Evolutionary conservation across 2,113 vertebrate species (phyloP).

Genomic region (Crotophaga sulcirostris): DNA sequence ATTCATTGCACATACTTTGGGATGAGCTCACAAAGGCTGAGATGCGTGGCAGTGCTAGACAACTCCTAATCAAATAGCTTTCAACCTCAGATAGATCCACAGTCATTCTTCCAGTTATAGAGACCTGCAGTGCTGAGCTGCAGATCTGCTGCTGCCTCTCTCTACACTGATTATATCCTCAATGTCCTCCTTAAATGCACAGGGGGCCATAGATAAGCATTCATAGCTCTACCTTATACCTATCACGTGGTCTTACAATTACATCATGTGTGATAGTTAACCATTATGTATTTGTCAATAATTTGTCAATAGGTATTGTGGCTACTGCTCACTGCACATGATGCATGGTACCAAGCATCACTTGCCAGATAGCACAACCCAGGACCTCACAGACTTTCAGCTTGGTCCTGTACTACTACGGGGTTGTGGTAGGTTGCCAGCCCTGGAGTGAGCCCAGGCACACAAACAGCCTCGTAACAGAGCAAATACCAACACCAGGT

Average conservation of each 20-base stretch:
- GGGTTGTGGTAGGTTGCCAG: neutral
- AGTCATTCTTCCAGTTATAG: neutral
- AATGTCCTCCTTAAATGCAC: neutral
- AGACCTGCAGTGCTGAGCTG: neutral
- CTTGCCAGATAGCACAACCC: neutral
- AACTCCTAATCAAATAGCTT: neutral
- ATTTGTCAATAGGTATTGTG: neutral
- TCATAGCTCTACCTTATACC: neutral
- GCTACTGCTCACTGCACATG: neutral
- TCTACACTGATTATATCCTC: neutral
- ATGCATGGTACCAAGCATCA: neutral
- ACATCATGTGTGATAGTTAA: neutral
- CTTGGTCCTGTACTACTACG: neutral
- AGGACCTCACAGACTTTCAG: neutral
- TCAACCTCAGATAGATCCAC: neutral
- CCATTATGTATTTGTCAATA: neutral
- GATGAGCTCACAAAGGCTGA: neutral
- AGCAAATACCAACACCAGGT: fast-evolving
- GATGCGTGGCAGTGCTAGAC: neutral
- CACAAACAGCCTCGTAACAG: neutral
- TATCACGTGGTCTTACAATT: neutral
- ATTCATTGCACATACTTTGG: neutral
- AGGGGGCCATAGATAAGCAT: neutral
- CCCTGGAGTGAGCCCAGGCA: neutral
- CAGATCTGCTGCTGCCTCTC: neutral